Base-by-base conservation (phyloP, 2,113 vertebrate genomes). In the Macaca mulatta region DNA sequence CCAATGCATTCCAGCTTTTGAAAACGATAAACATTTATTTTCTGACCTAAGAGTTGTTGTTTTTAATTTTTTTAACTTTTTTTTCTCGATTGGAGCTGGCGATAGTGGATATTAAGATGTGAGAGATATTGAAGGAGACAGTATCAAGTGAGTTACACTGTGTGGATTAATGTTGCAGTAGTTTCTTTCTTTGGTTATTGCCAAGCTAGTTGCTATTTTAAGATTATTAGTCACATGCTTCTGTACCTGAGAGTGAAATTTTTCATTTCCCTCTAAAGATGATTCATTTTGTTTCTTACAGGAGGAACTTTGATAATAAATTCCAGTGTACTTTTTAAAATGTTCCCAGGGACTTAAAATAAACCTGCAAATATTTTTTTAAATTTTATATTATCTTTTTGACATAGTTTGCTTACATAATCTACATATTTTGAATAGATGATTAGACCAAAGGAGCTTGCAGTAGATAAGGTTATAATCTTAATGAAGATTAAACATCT, bases 121-220 rank as follows among this genome's bases (percentile, higher is more conserved):
- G 40, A 77, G 87, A 92, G 48, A 93, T 57, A 86, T 13, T 86
- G 35, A 72, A 93, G 69, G 80, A 96, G 61, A 10, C 18, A 86
- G 6, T 61, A 81, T 74, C 48, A 69, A 84, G 25, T 97, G 22
- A 61, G 55, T 83, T 92, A 74, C 30, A 52, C 59, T 72, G 55
- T 78, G 5, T 96, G 48, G 32, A 86, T 96, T 91, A 89, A 89
- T 74, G 27, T 35, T 0, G 1, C 14, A 77, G 32, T 86, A 70
- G 67, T 83, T 93, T 87, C 95, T 89, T 95, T 95, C 78, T 94
- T 83, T 86, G 78, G n/a, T 95, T 72, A 70, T 70, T 94, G 27
- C 61, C 91, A 96, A 95, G 38, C 61, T 86, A 25, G 38, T 75
- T 96, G 89, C 92, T 96, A 94, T 97, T 98, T 97, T 97, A 96